Conservation (phyloP, 1,140 invertebrate genomes). For the Drosophila willistoni region DNA sequence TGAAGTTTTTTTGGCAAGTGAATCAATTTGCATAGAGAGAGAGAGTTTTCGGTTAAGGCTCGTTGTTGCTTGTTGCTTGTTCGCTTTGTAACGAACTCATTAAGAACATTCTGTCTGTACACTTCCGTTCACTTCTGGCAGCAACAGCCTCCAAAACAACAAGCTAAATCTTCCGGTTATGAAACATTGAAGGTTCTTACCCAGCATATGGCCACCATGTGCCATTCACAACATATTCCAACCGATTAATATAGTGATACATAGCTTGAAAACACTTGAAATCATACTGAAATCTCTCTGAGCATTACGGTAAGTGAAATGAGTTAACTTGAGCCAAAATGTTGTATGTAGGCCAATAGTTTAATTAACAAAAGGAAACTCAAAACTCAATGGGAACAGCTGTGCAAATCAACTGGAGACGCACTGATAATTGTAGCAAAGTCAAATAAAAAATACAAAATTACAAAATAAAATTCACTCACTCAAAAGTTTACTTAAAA, state of each 20-base stretch:
- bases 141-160: not conserved
- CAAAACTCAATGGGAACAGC: constrained; percentile 21
- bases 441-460: constrained; percentile 19
- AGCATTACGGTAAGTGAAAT: not conserved
- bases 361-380: constrained; percentile 4
- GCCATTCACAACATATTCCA: not conserved
- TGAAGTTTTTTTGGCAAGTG: constrained; percentile 64
- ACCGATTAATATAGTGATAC: constrained; percentile 4
- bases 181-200: not conserved
- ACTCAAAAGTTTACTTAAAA: not conserved
- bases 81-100: constrained; percentile 61
- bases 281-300: constrained; percentile 1
- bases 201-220: constrained; percentile 5
- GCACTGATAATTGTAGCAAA: constrained; percentile 17
- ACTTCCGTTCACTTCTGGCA: constrained; percentile 2
- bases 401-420: constrained; percentile 32
- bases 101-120: constrained; percentile 51
- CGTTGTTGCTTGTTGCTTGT: constrained; percentile 18
- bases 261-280: constrained; percentile 4
- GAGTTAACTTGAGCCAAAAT: not conserved
- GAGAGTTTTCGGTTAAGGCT: constrained; percentile 43
- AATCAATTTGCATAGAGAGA: constrained; percentile 77
- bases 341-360: constrained; percentile 3
- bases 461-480: not conserved
- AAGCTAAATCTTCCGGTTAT: constrained; percentile 26